Percentiles rank a stretch among this genome's conserved stretches.
These are phyloP conservation scores for Barbus barbus DNA, from an alignment of 2,113 vertebrate genomes.

Conservation along the genomic window DNA sequence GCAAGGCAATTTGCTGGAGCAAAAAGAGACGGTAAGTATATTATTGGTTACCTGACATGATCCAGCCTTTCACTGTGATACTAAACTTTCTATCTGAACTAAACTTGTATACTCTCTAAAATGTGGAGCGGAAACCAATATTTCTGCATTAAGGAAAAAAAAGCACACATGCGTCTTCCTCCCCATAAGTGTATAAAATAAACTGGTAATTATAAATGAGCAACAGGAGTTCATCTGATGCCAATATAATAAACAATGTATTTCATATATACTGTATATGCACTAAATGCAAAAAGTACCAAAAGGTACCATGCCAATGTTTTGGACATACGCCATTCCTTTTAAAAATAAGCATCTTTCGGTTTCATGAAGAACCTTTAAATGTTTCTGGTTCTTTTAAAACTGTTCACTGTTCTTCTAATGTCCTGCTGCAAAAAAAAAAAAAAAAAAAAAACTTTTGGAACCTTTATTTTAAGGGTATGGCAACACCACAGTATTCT, in stretches of 20 bases:
- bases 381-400: too few relatives aligned
- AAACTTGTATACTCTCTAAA: not conserved
- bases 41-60: slow-evolving; percentile 26
- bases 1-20: slow-evolving; percentile 14
- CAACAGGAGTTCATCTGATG: not conserved
- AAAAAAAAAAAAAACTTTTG: too few relatives aligned
- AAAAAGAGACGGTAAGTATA: slow-evolving; percentile 5
- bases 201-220: not conserved
- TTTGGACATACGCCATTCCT: not conserved
- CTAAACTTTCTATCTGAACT: slow-evolving; percentile 7
- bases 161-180: not conserved
- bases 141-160: not conserved
- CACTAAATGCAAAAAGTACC: not conserved
- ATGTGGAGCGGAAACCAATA: not conserved
- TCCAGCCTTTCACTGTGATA: slow-evolving; percentile 16
- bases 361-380: too few relatives aligned
- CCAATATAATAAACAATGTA: not conserved
- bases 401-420: too few relatives aligned
- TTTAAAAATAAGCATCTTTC: not conserved
- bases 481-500: too few relatives aligned
- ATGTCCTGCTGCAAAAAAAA: too few relatives aligned
- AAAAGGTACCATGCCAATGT: not conserved
- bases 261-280: not conserved
- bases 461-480: too few relatives aligned
- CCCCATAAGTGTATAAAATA: not conserved